Base-by-base conservation (phyloP, 2,888 invertebrate species). In the Podotricha telesiphe region DNA sequence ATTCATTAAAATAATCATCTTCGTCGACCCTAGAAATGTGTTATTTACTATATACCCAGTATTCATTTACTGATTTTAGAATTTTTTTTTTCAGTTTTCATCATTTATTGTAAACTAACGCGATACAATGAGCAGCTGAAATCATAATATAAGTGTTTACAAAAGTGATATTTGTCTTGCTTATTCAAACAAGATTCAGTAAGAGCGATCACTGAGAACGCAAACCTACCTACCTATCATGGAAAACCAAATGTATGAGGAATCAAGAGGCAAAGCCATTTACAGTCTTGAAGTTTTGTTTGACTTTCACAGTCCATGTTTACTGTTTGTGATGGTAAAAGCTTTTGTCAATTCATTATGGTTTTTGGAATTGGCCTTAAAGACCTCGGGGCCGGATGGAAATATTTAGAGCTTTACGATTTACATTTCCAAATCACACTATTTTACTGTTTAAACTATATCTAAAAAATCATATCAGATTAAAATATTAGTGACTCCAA, bases 161-260 rank as follows among this genome's bases (percentile, higher is more conserved):
- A 17, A 51, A 65, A 50, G 45, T 42, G 45, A 59, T 70, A 55
- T 70, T 67, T 68, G 65, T 48, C 8, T 65, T 70, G 61, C 53
- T 68, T 63, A 58, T 28, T 62, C 67, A 84, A 80, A 84, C 74
- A 78, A 77, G 81, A 75, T 75, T 79, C 77, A 72, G 72, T 68
- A 72, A 71, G 76, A 77, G 74, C 80, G 78, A 84, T 85, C 82
- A 80, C 79, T 80, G 78, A 78, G 78, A 83, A 80, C 78, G 84
- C 78, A 86, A 85, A 87, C 84, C 79, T 83, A 85, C n/a, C n/a
- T n/a, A n/a, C n/a, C n/a, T n/a, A 87, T 88, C 84, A 86, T 85
- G 78, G 79, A 81, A 83, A 83, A 82, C 83, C 82, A 88, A 88
- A 83, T 85, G 79, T 75, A 68, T 71, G 74, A 73, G 74, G 68